Conservation (phyloP, 2,113 vertebrate species). For the Camarhynchus parvulus region DNA sequence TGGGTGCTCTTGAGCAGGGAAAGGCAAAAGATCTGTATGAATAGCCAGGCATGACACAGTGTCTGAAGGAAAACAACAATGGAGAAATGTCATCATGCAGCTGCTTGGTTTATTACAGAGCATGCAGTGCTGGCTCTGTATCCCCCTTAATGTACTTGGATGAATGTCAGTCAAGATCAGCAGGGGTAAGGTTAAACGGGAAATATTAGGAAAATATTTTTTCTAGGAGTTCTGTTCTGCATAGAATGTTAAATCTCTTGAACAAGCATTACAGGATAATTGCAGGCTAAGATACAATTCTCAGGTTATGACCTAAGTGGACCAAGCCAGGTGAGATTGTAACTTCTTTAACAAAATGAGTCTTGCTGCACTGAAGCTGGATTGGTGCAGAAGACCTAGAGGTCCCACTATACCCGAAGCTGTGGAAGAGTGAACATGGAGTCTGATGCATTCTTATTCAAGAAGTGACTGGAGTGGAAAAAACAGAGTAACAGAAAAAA, state of each 20-base stretch:
- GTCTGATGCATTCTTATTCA: not conserved
- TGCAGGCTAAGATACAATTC: not conserved
- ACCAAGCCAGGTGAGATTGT: fast-evolving
- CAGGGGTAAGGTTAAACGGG: not conserved
- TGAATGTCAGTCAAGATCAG: not conserved
- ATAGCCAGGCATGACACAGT: not conserved
- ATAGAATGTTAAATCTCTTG: not conserved
- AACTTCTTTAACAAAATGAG: not conserved
- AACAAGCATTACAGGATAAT: not conserved
- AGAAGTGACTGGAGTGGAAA: not conserved
- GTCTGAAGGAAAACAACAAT: not conserved
- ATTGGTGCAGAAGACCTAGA: not conserved
- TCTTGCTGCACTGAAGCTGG: not conserved
- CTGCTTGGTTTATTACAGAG: not conserved
- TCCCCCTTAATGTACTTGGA: not conserved
- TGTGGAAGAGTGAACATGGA: not conserved
- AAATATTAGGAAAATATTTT: not conserved
- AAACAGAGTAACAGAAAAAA: not conserved
- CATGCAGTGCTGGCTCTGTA: not conserved
- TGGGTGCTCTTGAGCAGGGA: not conserved
- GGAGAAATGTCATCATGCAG: not conserved
- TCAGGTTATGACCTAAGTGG: not conserved
- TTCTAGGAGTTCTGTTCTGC: not conserved
- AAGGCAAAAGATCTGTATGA: not conserved
- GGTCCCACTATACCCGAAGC: not conserved